Evolutionary conservation across 1,140 invertebrate genomes (phyloP).

Genomic region (Chelonus insularis): DNA sequence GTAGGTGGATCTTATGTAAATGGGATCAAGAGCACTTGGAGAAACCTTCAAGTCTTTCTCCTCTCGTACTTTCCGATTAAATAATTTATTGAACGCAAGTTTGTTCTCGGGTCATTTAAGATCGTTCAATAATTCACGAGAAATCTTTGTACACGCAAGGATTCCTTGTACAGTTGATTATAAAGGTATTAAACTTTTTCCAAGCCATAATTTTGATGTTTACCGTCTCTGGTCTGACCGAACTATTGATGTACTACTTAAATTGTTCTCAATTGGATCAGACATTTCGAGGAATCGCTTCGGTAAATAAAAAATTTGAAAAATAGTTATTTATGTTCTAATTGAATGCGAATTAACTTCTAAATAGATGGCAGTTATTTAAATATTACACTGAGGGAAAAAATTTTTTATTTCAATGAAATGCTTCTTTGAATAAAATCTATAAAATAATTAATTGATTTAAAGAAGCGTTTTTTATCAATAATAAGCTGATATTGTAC

Average conservation of each 20-base stretch:
- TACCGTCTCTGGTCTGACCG: not conserved
- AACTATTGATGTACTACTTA: not conserved
- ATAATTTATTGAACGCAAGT: conserved; percentile 32
- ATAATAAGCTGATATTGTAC: too few species aligned
- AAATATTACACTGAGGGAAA: too few species aligned
- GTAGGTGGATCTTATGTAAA: conserved; percentile 31
- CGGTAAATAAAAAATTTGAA: too few species aligned
- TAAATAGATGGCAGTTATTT: too few species aligned
- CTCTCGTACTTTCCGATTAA: conserved; percentile 26
- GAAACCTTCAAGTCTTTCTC: not conserved
- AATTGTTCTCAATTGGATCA: too few species aligned
- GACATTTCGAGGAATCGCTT: too few species aligned
- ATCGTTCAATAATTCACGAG: conserved; percentile 34
- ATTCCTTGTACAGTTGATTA: conserved; percentile 23
- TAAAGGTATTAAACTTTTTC: conserved; percentile 27
- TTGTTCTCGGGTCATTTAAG: conserved; percentile 32
- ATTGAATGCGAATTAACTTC: too few species aligned
- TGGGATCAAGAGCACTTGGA: conserved; percentile 29
- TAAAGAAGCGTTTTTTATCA: too few species aligned
- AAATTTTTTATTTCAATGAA: too few species aligned
- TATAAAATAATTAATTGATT: too few species aligned
- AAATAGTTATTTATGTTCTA: too few species aligned
- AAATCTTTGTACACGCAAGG: conserved; percentile 1
- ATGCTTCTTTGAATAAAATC: too few species aligned
- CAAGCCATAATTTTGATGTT: conserved; percentile 20